Evolutionary conservation across 2,888 invertebrate genomes (phyloP).

Genomic region (Isoperla grammatica): DNA sequence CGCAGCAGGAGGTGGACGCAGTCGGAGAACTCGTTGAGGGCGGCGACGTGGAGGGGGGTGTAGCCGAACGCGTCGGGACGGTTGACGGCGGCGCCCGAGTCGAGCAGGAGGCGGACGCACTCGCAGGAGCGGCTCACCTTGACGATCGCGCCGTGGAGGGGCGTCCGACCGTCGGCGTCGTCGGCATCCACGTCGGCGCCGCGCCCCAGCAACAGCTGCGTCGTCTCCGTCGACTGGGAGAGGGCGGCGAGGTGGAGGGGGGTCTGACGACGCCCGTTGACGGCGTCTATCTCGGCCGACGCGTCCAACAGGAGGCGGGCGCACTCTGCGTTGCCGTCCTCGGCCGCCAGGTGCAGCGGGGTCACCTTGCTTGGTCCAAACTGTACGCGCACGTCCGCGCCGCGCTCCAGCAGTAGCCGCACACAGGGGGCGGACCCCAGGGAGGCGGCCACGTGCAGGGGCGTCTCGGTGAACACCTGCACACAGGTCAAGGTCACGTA

Average conservation of each 20-base stretch:
- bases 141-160: constrained; percentile 74
- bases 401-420: constrained; percentile 65
- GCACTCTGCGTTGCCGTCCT: constrained; percentile 78
- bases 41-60: constrained; percentile 76
- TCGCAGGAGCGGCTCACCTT: constrained; percentile 60
- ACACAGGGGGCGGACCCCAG: constrained; percentile 65
- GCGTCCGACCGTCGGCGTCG: constrained; percentile 70
- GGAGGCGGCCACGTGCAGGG: constrained; percentile 74
- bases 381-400: constrained; percentile 74
- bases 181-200: constrained; percentile 59
- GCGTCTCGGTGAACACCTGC: constrained; percentile 71
- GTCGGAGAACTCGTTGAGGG: constrained; percentile 72
- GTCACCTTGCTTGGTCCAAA: constrained; percentile 66
- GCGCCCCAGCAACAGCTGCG: constrained; percentile 61
- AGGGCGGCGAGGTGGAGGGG: constrained; percentile 79
- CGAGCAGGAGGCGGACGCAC: constrained; percentile 56
- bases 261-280: constrained; percentile 71
- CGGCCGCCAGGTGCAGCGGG: constrained; percentile 81
- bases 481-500: not conserved
- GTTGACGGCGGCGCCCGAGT: constrained; percentile 50
- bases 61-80: constrained; percentile 76
- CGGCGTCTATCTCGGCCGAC: constrained; percentile 69
- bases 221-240: constrained; percentile 71
- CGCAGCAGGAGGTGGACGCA: constrained; percentile 66
- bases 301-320: constrained; percentile 64